Base-by-base conservation (phyloP, 2,113 vertebrate genomes). In the Castor canadensis region DNA sequence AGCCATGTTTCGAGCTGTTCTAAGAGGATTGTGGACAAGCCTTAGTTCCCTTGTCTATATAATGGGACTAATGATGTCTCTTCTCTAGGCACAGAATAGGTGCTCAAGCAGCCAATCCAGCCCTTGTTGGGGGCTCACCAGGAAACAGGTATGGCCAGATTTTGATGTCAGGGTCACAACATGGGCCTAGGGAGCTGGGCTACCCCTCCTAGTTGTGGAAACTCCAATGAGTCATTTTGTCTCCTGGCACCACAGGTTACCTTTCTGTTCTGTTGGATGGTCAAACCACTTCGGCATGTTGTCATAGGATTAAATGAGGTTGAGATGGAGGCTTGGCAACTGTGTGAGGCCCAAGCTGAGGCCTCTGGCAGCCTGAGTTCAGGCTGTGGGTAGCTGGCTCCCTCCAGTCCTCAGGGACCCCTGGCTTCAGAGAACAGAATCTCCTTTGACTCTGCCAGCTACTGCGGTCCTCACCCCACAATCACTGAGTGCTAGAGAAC, bases 391-490 rank as follows among this genome's bases (percentile, higher is more conserved):
- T 32, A 91, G 87, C 91, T 6, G 5, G 69, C 67, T 76, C 45
- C 24, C 43, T 81, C 58, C 17, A 30, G 32, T 73, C 38, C 38
- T 38, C 43, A 30, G 89, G 60, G 89, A 56, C 35, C 45, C 76
- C 85, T 94, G 85, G 95, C 66, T 64, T 97, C 96, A 96, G 97
- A 95, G 96, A 98, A 98, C 97, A 98, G 97, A 96, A 98, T 98
- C 87, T 80, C 89, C 95, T 98, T 98, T 97, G 98, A 98, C 97
- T 96, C 89, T 85, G 77, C 1, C 32, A 79, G 95, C 96, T 96
- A 95, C 86, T 58, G 96, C 47, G 94, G 98, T 96, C 97, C 98
- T 97, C 96, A 97, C 93, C 95, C 97, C 96, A 97, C 95, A 96
- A 96, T 98, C 97, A 90, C 96, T 84, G 30, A 40, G 96, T 67